Conservation (phyloP, 2,113 vertebrate species). For the Pogonocichla stellata region DNA sequence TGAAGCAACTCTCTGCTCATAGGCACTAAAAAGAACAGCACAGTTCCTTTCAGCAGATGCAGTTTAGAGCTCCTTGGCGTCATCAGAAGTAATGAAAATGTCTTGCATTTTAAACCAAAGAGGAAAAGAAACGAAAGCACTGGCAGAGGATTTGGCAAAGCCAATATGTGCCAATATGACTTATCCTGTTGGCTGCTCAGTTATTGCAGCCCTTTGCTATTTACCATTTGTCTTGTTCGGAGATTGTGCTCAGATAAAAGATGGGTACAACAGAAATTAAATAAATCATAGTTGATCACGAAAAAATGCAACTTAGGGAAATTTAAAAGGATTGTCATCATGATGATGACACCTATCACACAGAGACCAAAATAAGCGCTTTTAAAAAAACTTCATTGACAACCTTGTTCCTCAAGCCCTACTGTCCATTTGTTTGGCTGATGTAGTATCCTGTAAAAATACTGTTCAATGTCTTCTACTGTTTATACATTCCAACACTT, state of each 20-base stretch:
- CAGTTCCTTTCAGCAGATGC: conserved; percentile 14
- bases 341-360: neutral
- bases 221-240: neutral
- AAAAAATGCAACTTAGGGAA: neutral
- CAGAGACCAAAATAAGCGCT: neutral
- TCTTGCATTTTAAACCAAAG: conserved; percentile 17
- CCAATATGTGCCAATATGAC: neutral
- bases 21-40: neutral
- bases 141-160: neutral
- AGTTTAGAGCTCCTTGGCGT: conserved; percentile 20
- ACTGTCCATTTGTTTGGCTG: neutral
- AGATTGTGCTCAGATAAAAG: neutral
- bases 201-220: neutral
- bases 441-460: neutral
- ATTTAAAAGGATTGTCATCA: neutral
- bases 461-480: neutral
- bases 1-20: conserved; percentile 40
- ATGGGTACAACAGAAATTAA: neutral
- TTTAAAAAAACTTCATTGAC: neutral
- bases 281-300: neutral
- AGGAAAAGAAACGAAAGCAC: conserved; percentile 33
- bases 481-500: neutral
- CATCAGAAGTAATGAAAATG: conserved; percentile 14
- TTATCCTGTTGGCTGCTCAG: neutral
- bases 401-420: neutral